Percentiles rank a stretch among this genome's conserved stretches.
Conservation (phyloP, 2,797 vertebrate genomes). For the Semotilus atromaculatus region DNA sequence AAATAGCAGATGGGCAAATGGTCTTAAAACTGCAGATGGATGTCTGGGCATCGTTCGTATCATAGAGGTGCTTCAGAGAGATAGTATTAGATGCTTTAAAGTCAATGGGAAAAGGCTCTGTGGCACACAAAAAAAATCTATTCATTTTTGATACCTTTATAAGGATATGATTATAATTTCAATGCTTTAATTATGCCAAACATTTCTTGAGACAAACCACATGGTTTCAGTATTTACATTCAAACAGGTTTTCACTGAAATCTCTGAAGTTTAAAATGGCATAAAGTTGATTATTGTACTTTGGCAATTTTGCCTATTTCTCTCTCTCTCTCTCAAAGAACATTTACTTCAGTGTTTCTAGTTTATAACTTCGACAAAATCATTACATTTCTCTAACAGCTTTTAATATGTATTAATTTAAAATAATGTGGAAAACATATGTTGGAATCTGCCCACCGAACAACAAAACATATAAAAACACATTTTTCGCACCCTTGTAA, state of each 20-base stretch:
- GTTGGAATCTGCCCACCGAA: constrained; percentile 41
- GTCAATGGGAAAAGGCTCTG: background rate
- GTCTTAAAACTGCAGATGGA: background rate
- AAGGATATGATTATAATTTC: background rate
- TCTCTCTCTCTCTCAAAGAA: constrained; percentile 25
- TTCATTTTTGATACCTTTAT: background rate
- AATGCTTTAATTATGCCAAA: background rate
- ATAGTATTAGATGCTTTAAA: background rate
- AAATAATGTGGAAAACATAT: constrained; percentile 55
- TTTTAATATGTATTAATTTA: constrained; percentile 46
- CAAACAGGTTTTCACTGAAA: background rate
- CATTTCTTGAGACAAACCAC: background rate
- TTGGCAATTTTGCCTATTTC: constrained; percentile 30
- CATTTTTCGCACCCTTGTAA: constrained; percentile 47
- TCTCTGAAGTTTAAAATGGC: constrained; percentile 8
- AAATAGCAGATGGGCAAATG: constrained; percentile 2
- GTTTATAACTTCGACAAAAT: constrained; percentile 46
- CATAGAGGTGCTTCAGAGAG: background rate
- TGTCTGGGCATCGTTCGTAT: background rate
- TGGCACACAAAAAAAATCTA: background rate
- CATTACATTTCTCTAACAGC: constrained; percentile 33
- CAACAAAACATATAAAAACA: constrained; percentile 60
- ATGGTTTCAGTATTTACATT: background rate
- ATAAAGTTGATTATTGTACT: constrained; percentile 37
- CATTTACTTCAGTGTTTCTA: constrained; percentile 47